Percentiles rank a stretch among this genome's conserved stretches.
These are phyloP conservation scores for Campylomormyrus numenius DNA, from an alignment of 2,113 vertebrate genomes.

Conservation along the genomic window DNA sequence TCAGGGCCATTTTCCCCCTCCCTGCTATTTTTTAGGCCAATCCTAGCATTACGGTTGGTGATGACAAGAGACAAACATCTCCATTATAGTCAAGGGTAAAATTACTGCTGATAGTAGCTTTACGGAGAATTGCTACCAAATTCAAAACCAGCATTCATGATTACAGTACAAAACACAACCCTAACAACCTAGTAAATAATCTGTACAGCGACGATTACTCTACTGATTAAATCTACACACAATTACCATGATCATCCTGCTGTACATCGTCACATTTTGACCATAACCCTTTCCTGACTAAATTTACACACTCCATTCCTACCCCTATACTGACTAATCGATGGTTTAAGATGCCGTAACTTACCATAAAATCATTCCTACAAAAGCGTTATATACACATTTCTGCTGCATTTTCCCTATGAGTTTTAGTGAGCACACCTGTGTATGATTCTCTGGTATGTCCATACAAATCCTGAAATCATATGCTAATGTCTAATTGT, in stretches of 20 bases:
- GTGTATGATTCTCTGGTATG: background rate
- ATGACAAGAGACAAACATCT: background rate
- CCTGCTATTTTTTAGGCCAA: slow-evolving; percentile 16
- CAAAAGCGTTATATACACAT: background rate
- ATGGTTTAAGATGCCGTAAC: background rate
- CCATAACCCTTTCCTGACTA: background rate
- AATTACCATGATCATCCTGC: background rate
- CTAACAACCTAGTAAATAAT: background rate
- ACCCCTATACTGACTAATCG: background rate
- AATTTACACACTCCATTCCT: background rate
- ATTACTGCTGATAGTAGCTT: background rate
- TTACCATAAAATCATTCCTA: background rate
- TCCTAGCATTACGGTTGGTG: background rate
- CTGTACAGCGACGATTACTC: background rate
- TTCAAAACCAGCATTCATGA: slow-evolving; percentile 13
- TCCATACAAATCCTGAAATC: background rate
- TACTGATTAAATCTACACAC: background rate
- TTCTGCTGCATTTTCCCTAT: background rate
- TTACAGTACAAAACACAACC: background rate
- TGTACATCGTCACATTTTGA: background rate
- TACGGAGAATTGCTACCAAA: background rate
- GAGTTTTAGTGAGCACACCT: background rate
- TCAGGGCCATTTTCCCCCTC: slow-evolving; percentile 35
- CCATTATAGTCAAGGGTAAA: slow-evolving; percentile 19
- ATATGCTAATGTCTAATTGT: background rate